Evolutionary conservation across 2,797 vertebrate genomes (phyloP).

Genomic region (Iguana delicatissima): DNA sequence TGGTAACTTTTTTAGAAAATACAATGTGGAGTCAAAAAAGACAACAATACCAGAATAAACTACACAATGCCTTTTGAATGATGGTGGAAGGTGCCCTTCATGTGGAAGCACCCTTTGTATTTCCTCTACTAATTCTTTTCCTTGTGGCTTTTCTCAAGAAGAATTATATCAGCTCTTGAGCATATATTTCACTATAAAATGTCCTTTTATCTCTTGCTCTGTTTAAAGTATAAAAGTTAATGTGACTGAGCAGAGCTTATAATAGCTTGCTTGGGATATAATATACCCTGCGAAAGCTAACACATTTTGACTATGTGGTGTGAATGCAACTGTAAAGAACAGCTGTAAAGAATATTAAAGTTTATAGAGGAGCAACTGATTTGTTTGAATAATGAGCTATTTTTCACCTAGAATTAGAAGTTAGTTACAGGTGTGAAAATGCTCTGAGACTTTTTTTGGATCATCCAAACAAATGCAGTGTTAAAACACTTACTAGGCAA

Average conservation of each 20-base stretch:
- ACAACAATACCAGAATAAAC: not conserved
- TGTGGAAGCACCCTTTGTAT: not conserved
- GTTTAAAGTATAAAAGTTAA: not conserved
- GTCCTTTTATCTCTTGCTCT: not conserved
- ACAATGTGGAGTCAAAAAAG: not conserved
- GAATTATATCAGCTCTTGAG: not conserved
- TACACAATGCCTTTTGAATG: not conserved
- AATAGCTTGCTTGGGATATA: slow-evolving; percentile 5
- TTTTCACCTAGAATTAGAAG: slow-evolving; percentile 11
- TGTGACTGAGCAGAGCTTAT: not conserved
- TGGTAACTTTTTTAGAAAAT: not conserved
- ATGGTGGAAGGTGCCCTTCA: not conserved
- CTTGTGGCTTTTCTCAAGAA: not conserved
- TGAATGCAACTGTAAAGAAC: slow-evolving; percentile 12
- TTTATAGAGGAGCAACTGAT: slow-evolving; percentile 6
- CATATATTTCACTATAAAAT: not conserved
- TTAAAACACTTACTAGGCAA: not conserved
- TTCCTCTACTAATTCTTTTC: not conserved
- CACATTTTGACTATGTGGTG: not conserved
- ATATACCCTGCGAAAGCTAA: slow-evolving; percentile 2
- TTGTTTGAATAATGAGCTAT: not conserved
- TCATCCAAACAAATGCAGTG: not conserved
- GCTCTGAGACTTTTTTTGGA: not conserved
- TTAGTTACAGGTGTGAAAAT: slow-evolving; percentile 4
- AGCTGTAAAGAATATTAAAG: slow-evolving; percentile 6